Percentiles rank a stretch among this genome's conserved stretches.
These are phyloP conservation scores for Synanthedon tipuliformis DNA, from an alignment of 2,888 invertebrate species.

Conservation along the genomic window DNA sequence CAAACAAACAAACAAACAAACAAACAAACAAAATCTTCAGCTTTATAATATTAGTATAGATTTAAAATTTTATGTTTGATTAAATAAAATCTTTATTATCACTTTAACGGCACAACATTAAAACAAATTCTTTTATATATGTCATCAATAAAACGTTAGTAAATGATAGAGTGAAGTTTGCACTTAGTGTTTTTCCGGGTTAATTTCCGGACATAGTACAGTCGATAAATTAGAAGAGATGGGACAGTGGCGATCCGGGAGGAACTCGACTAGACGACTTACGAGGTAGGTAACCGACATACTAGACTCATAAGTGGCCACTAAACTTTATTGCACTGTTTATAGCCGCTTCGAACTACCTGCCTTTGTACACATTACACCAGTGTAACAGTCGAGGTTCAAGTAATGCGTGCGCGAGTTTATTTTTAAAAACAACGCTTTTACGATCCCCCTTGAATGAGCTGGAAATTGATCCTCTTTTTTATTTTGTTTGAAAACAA, in stretches of 20 bases:
- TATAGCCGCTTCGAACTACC: conserved; percentile 38
- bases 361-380: conserved; percentile 25
- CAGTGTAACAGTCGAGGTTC: conserved; percentile 9
- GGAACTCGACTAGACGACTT: background rate
- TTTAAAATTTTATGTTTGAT: too few relatives aligned
- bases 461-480: conserved; percentile 9
- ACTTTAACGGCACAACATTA: too few relatives aligned
- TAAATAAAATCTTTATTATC: too few relatives aligned
- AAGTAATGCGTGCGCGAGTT: conserved; percentile 10
- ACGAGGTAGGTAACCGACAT: background rate
- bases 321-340: conserved; percentile 60
- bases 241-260: conserved; percentile 13
- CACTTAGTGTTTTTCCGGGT: conserved; percentile 2
- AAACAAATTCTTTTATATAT: too few relatives aligned
- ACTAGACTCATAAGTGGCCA: conserved; percentile 41
- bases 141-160: background rate
- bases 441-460: conserved; percentile 9
- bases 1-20: too few relatives aligned
- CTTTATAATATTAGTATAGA: too few relatives aligned
- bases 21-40: too few relatives aligned
- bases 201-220: conserved; percentile 20
- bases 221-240: conserved; percentile 32
- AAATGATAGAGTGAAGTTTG: background rate
- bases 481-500: background rate
- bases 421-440: conserved; percentile 13